A percentile compares a stretch with the other conserved stretches of the same genome.
Evolutionary conservation across 2,888 invertebrate genomes (phyloP).

Genomic region (Eupithecia exiguata): DNA sequence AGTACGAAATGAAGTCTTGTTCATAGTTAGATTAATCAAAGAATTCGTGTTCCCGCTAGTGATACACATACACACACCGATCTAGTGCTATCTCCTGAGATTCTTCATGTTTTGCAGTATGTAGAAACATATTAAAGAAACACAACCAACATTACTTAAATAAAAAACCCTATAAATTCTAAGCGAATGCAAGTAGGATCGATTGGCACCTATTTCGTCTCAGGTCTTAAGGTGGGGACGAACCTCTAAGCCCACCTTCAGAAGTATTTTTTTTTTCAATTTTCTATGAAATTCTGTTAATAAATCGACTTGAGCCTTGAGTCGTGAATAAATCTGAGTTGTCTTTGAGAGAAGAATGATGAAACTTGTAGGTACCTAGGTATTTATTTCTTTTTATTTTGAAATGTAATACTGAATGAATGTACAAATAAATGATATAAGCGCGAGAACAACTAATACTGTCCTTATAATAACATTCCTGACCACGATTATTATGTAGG

Average conservation of each 20-base stretch:
- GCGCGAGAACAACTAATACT: neutral
- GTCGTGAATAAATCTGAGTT: too few relatives aligned
- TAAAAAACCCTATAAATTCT: too few relatives aligned
- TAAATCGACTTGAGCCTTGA: neutral
- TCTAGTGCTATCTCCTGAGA: neutral
- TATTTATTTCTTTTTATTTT: neutral
- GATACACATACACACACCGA: neutral
- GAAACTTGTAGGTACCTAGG: neutral
- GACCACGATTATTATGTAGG: constrained; percentile 3
- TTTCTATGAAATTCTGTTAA: neutral
- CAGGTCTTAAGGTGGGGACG: too few relatives aligned
- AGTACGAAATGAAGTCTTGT: constrained; percentile 51
- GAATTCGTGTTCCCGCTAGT: constrained; percentile 13
- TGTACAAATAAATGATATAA: neutral
- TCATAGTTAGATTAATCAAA: constrained; percentile 49
- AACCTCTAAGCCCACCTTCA: too few relatives aligned
- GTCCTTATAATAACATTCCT: neutral
- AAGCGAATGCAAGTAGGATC: too few relatives aligned
- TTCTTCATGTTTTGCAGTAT: neutral
- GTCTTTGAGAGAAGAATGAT: neutral
- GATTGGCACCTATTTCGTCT: too few relatives aligned
- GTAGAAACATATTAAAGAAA: neutral
- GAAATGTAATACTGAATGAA: neutral
- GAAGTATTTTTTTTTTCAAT: too few relatives aligned
- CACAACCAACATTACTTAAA: too few relatives aligned